These are phyloP conservation scores for Mesorhabditis spiculigera DNA, from an alignment of 2,888 invertebrate species.

Conservation along the genomic window DNA sequence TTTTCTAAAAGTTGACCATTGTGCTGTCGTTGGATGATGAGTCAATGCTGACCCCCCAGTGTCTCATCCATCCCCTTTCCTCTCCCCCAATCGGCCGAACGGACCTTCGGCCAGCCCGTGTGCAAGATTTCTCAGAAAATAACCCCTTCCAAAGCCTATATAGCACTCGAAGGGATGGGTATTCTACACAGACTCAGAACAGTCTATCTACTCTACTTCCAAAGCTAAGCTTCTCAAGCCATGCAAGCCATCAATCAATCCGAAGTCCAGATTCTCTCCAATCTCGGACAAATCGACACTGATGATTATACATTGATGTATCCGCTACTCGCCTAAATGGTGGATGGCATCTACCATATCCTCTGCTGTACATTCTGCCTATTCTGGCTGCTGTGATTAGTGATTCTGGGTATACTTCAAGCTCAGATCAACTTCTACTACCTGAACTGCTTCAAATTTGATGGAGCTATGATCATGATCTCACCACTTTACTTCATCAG, in stretches of 20 bases:
- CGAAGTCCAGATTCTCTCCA: neutral
- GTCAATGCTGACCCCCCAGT: no score
- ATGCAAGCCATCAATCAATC: neutral
- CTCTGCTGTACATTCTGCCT: neutral
- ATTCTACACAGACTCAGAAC: neutral
- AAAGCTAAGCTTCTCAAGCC: neutral
- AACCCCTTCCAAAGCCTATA: neutral
- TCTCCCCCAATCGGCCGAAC: neutral
- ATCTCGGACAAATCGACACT: neutral
- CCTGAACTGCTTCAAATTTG: neutral
- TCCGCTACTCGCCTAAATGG: neutral
- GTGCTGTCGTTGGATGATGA: no score
- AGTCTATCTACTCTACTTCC: neutral
- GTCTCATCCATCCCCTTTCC: neutral
- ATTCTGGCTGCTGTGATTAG: neutral
- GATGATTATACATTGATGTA: neutral
- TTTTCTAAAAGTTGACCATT: no score
- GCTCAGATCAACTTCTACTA: neutral
- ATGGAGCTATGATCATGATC: neutral
- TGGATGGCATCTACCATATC: neutral
- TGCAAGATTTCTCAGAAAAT: neutral
- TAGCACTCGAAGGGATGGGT: neutral
- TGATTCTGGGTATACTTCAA: neutral
- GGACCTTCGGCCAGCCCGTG: neutral
- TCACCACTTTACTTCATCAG: no score